Conservation (phyloP, 2,797 vertebrate genomes). For the Poecilia picta region DNA sequence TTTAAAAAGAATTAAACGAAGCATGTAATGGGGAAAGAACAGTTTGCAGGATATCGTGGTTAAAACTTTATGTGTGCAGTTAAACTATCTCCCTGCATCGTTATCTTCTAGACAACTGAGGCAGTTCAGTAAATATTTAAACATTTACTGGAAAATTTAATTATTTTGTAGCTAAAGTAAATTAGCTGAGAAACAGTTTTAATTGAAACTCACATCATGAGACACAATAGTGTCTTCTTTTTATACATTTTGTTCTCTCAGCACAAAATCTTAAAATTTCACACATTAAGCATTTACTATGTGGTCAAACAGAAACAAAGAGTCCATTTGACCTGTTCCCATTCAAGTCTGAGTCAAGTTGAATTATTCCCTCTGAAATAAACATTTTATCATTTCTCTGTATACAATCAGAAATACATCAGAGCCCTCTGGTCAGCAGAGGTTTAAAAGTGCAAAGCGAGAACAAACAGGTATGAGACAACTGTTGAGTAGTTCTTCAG, state of each 20-base stretch:
- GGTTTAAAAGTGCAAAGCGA: slow-evolving; percentile 27
- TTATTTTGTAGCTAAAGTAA: neutral
- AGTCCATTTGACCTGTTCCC: neutral
- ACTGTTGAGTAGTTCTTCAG: slow-evolving; percentile 29
- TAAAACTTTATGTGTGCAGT: neutral
- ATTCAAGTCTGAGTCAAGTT: neutral
- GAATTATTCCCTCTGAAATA: neutral
- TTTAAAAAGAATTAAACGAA: neutral
- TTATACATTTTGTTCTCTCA: neutral
- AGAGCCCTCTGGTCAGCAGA: neutral
- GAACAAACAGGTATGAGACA: slow-evolving; percentile 31
- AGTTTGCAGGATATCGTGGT: neutral
- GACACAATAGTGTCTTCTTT: neutral
- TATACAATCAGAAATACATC: neutral
- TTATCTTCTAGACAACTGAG: neutral
- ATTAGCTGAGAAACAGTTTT: neutral
- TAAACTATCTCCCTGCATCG: neutral
- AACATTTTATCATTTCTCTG: neutral
- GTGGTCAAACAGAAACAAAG: neutral
- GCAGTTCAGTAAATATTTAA: neutral
- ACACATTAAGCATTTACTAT: neutral
- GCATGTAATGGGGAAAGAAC: neutral
- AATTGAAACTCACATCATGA: neutral
- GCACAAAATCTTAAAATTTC: neutral
- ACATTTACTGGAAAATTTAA: neutral